Evolutionary conservation across 1,140 invertebrate species (phyloP), one percentile per base, ranked within the genome.

Genomic region (Venustaconcha ellipsiformis): DNA sequence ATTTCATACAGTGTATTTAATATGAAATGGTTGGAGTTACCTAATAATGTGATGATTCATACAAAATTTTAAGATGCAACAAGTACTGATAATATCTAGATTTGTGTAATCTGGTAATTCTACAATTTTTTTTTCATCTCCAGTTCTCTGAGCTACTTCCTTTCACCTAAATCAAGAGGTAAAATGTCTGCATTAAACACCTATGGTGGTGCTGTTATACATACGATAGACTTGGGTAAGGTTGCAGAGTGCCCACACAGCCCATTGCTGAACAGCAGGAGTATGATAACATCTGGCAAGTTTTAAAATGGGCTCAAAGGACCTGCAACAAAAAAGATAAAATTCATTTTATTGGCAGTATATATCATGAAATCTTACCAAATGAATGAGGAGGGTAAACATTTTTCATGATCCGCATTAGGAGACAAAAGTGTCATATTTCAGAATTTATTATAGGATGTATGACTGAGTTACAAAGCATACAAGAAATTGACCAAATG

Each of bases 161-260:
- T 55, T 3, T 55, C 2, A 62, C 12, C 17, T 14, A 48, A 30
- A 17, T 14, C 13, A 20, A 30, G 67, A 23, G 2, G 60, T 17
- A 57, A 8, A 12, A 48, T 6, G 23, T 17, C 48, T 8, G 6
- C 26, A 63, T 67, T 23, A 15, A 48, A 2, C 11, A 18, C n/a
- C 48, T 11, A 59, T 17, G 57, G 18, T 18, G 58, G 23, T 5
- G 1, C 30, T 58, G 23, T 37, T 71, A 81, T 85, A 94, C 94
- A 94, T 91, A 96, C 95, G 94, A 89, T 96, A 96, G 63, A 98
- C 96, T 82, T 93, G 93, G 17, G 97, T 99, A 23, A 99, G 92
- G 91, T 99, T 99, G 56, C 97, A 96, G 59, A 99, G 91, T 12
- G 97, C 98, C 97, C 97, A 99, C n/a, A 96, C 94, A 4, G 97